Conservation (phyloP, 2,888 invertebrate genomes). For the Spicauda simplicius region DNA sequence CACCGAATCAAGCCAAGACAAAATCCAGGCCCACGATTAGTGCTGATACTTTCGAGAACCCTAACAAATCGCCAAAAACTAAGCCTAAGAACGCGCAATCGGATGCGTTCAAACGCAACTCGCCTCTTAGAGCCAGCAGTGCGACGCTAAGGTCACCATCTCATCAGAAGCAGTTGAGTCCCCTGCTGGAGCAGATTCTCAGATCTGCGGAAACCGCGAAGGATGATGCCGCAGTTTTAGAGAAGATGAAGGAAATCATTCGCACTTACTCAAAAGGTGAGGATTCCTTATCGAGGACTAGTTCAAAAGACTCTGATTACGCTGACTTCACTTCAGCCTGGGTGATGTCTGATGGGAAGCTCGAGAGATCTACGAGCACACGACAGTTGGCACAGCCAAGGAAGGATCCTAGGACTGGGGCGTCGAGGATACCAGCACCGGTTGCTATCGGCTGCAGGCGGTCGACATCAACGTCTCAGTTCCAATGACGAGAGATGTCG, state of each 20-base stretch:
- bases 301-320: conserved; percentile 85
- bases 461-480: conserved; percentile 77
- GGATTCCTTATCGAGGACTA: conserved; percentile 75
- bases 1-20: conserved; percentile 67
- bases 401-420: conserved; percentile 73
- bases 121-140: conserved; percentile 76
- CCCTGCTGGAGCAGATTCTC: conserved; percentile 89
- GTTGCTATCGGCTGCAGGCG: conserved; percentile 74
- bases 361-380: conserved; percentile 85
- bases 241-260: conserved; percentile 89
- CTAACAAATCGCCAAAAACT: conserved; percentile 86
- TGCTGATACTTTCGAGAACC: conserved; percentile 77
- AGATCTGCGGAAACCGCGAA: conserved; percentile 89
- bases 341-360: conserved; percentile 89
- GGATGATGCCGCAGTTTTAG: conserved; percentile 89
- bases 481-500: conserved; percentile 63
- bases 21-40: conserved; percentile 72
- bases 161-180: conserved; percentile 85
- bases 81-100: conserved; percentile 65
- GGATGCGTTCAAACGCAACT: conserved; percentile 82
- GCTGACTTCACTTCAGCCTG: conserved; percentile 89
- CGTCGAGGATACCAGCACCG: conserved; percentile 78
- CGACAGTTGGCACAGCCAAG: conserved; percentile 77
- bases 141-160: conserved; percentile 84
- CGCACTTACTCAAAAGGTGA: conserved; percentile 77